Evolutionary conservation across 2,113 vertebrate species (phyloP).

Genomic region (Cathartes aura): DNA sequence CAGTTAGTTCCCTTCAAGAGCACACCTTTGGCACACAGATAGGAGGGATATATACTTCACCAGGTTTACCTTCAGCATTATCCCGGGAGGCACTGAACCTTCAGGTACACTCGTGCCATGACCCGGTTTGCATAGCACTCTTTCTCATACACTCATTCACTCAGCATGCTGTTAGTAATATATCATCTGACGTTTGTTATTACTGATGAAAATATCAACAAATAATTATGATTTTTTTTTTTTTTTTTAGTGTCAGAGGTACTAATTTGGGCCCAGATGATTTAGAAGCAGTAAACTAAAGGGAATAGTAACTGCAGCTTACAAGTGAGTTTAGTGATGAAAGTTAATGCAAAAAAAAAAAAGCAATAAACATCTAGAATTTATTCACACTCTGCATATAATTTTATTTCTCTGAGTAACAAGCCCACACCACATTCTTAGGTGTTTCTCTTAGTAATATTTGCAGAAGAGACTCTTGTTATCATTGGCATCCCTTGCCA

Average conservation of each 20-base stretch:
- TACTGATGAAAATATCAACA: not conserved
- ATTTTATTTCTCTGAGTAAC: not conserved
- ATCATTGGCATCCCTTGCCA: not conserved
- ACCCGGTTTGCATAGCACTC: not conserved
- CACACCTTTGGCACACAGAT: not conserved
- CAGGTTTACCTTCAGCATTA: not conserved
- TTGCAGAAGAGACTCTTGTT: not conserved
- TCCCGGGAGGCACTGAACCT: not conserved
- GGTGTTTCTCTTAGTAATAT: not conserved
- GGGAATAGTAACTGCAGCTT: not conserved
- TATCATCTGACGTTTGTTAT: not conserved
- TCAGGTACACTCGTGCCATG: not conserved
- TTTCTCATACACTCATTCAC: not conserved
- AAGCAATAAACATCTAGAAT: not conserved
- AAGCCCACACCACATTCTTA: not conserved
- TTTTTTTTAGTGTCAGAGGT: not conserved
- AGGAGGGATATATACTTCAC: not conserved
- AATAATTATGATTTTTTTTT: not conserved
- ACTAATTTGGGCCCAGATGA: not conserved
- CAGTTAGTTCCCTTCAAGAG: not conserved
- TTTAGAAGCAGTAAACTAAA: not conserved
- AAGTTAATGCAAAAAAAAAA: not conserved
- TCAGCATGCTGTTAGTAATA: not conserved
- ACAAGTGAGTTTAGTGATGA: not conserved
- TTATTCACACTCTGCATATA: not conserved